Percentiles rank a stretch among this genome's conserved stretches.
Evolutionary conservation across 2,888 invertebrate genomes (phyloP).

Genomic region (Eilema caniola): DNA sequence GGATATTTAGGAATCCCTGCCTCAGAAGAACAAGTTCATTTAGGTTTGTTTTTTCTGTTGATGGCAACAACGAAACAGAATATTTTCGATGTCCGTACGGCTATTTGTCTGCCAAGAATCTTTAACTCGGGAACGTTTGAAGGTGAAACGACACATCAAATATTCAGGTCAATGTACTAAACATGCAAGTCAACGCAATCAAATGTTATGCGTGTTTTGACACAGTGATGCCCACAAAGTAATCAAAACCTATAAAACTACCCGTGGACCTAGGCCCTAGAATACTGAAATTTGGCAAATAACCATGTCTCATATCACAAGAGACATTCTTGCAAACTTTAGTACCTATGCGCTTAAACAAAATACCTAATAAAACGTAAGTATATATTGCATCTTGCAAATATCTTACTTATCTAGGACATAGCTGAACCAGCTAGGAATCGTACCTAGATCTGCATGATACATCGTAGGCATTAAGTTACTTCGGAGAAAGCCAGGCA

Average conservation of each 20-base stretch:
- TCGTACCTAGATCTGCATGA: constrained; percentile 38
- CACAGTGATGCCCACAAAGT: too few relatives aligned
- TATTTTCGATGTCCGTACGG: background rate
- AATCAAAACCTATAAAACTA: too few relatives aligned
- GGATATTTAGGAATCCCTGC: too few relatives aligned
- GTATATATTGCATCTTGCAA: constrained; percentile 11
- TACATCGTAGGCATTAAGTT: constrained; percentile 36
- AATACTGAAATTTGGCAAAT: too few relatives aligned
- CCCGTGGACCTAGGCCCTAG: background rate
- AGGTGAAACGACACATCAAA: too few relatives aligned
- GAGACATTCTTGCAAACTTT: background rate
- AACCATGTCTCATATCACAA: too few relatives aligned
- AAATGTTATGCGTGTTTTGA: too few relatives aligned
- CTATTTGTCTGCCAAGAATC: background rate
- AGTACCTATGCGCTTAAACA: background rate
- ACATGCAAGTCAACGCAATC: too few relatives aligned
- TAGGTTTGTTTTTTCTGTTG: background rate
- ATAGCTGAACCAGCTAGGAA: constrained; percentile 18
- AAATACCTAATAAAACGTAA: background rate
- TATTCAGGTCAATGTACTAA: too few relatives aligned
- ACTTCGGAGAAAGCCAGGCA: constrained; percentile 52
- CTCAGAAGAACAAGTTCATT: too few relatives aligned
- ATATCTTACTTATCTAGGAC: constrained; percentile 21
- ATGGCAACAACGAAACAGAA: background rate
- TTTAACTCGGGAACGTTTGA: background rate